phyloP scores from a whole-genome alignment of 2,113 vertebrate species.

The Octodon degus region DNA sequence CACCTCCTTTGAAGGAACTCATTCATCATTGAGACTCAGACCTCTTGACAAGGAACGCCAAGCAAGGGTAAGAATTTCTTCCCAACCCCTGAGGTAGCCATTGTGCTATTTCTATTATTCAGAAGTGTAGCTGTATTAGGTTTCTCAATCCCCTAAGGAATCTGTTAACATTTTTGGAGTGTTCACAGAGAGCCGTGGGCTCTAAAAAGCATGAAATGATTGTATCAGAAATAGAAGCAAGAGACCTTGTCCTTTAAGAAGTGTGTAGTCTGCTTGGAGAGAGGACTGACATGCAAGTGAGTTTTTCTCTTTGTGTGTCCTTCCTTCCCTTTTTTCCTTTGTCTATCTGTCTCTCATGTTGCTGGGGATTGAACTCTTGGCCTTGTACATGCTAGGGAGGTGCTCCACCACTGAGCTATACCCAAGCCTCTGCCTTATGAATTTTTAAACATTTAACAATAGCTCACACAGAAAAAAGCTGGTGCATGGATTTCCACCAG shows the following conservation, averaged over 20 bases:
- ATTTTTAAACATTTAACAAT: conserved; percentile 17
- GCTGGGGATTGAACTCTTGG: not conserved
- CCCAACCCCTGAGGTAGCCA: not conserved
- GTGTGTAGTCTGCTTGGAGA: not conserved
- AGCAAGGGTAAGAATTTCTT: conserved; percentile 29
- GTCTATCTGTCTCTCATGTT: too few species aligned
- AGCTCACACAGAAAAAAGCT: not conserved
- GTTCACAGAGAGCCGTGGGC: not conserved
- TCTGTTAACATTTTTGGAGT: conserved; percentile 62
- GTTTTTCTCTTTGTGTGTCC: not conserved
- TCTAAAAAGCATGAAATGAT: conserved; percentile 29
- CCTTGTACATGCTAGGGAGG: not conserved
- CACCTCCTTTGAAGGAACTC: conserved; percentile 60
- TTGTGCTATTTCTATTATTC: conserved; percentile 52
- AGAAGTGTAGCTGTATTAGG: conserved; percentile 1
- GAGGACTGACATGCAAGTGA: not conserved
- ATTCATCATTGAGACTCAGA: conserved; percentile 53
- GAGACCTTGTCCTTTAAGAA: conserved; percentile 32
- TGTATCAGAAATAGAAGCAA: not conserved
- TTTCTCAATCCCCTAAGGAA: conserved; percentile 59
- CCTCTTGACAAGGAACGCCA: conserved; percentile 34
- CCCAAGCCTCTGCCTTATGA: not conserved
- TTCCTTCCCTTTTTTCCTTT: not conserved
- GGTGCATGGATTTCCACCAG: not conserved
- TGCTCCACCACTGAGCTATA: not conserved